Evolutionary conservation across 1,140 invertebrate species (phyloP), one percentile per base, ranked within the genome.

Genomic region (Hormaphis cornu): DNA sequence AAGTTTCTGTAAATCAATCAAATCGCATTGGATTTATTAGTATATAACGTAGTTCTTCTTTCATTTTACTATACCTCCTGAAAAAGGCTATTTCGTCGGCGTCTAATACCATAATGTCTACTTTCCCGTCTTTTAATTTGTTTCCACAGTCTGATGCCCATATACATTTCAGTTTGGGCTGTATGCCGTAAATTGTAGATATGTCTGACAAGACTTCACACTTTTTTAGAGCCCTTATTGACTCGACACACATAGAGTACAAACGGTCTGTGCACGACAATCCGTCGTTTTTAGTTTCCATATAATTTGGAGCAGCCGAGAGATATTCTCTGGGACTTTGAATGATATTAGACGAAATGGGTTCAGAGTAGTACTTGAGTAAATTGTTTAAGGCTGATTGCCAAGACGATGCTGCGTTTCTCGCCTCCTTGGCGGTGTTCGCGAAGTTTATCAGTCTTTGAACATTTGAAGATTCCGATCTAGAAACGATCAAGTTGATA

Each of bases 361-460:
- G 56, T 50, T 52, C 54, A 28, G 26, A 52, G 28, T 52, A 71
- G 48, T 63, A 33, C 40, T 40, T 2, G 30, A 61, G 56, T 59
- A 72, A 46, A 42, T 52, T 53, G 18, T 37, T 40, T 44, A 72
- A 40, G 28, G 52, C 69, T 33, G 37, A 61, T 66, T 69, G 54
- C 44, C 24, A 42, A 3, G 18, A 30, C 12, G 30, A 58, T 3
- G 22, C 30, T n/a, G 16, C 24, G 9, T 59, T 53, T 35, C 53
- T 37, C 28, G 63, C 20, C 30, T 70, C 42, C 5, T 50, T 40
- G 24, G 30, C 40, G 16, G 20, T 44, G 20, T 48, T 70, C 5
- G 58, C 53, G n/a, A 50, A 70, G 18, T 69, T 59, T 26, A 69
- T 18, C 48, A 71, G 26, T 46, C 33, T 37, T 33, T 35, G 30